A percentile compares a stretch with the other conserved stretches of the same genome.
These are phyloP conservation scores for Lagopus muta DNA, from an alignment of 2,113 vertebrate genomes.

Conservation along the genomic window DNA sequence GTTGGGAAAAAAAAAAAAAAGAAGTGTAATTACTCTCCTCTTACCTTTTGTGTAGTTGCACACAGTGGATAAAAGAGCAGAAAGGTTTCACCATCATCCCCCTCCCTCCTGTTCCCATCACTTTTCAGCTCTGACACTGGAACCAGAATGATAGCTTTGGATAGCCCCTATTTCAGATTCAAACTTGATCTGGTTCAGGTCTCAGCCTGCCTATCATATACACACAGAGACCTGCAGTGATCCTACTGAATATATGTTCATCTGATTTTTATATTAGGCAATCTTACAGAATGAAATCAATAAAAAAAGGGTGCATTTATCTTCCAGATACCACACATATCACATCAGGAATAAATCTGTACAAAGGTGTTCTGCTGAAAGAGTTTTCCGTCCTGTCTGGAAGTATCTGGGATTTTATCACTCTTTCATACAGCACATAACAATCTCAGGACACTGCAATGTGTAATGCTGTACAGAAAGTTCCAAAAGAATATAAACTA, in stretches of 20 bases:
- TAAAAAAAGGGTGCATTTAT: not conserved
- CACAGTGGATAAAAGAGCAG: not conserved
- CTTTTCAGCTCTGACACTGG: not conserved
- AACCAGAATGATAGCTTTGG: not conserved
- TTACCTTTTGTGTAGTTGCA: not conserved
- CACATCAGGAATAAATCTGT: not conserved
- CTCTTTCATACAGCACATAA: not conserved
- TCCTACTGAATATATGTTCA: not conserved
- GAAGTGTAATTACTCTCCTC: not conserved
- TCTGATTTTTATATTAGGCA: not conserved
- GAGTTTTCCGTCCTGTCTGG: not conserved
- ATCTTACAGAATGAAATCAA: not conserved
- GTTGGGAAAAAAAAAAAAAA: not conserved
- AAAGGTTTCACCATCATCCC: not conserved
- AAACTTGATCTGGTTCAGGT: not conserved
- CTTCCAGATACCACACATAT: not conserved
- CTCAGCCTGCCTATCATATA: not conserved
- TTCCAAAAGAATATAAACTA: not conserved
- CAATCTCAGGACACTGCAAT: not conserved
- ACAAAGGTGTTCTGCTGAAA: not conserved
- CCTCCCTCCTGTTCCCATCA: rapidly evolving
- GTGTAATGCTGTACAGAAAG: not conserved
- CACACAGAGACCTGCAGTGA: not conserved
- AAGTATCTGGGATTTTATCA: not conserved
- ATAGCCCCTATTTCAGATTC: not conserved